Conservation (phyloP, 92 coral and sea anemone species). For the Meandrina meandrites region DNA sequence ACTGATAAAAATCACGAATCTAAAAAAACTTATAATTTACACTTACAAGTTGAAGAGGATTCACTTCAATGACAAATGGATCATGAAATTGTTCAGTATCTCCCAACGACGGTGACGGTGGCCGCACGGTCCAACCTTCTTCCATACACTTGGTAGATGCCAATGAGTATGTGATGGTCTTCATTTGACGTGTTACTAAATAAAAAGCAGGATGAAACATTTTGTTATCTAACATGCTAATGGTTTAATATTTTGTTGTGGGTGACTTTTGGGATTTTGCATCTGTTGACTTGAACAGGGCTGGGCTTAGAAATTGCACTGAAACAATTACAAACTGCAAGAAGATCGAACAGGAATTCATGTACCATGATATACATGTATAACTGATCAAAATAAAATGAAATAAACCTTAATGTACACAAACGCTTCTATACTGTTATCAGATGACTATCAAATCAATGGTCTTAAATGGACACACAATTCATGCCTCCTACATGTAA, state of each 20-base stretch:
- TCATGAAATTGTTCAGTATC: conserved; percentile 62
- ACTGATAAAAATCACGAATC: background rate
- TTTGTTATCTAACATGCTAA: background rate
- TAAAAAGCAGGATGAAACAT: background rate
- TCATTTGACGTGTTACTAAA: conserved; percentile 96
- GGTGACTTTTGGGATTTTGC: no score
- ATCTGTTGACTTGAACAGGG: no score
- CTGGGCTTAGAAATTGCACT: background rate
- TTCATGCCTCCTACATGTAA: no score
- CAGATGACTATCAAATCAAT: background rate
- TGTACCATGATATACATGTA: no score
- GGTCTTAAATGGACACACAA: background rate
- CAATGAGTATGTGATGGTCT: conserved; percentile 90
- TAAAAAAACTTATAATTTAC: background rate
- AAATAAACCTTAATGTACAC: background rate
- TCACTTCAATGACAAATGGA: conserved; percentile 94
- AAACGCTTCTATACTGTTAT: background rate
- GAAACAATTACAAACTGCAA: background rate
- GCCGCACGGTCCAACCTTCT: conserved; percentile 98
- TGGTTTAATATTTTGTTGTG: background rate
- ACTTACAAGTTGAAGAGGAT: conserved; percentile 83
- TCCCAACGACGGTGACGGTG: conserved; percentile 65
- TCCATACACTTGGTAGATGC: conserved; percentile 99
- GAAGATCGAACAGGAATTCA: no score
- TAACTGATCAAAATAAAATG: no score